phyloP scores from a whole-genome alignment of 1,140 invertebrate genomes.

The Hermetia illucens region DNA sequence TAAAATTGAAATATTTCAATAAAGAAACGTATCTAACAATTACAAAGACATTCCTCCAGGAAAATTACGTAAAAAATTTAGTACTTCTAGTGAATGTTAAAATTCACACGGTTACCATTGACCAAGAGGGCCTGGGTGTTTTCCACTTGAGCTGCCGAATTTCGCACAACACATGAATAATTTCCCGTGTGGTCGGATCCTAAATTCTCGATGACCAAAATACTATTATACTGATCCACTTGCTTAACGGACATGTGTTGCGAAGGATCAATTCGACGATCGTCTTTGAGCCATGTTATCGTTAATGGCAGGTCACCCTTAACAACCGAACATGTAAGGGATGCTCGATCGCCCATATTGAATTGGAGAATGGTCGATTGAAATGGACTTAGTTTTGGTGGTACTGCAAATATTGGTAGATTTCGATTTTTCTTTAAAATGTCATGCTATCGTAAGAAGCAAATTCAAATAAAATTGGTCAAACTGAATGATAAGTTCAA shows the following conservation, averaged over 20 bases:
- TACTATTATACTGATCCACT: conserved; percentile 63
- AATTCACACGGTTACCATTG: conserved; percentile 53
- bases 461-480: too few relatives aligned
- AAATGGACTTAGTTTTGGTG: conserved; percentile 66
- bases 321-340: conserved; percentile 59
- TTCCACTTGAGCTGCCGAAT: conserved; percentile 55
- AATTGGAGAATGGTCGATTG: conserved; percentile 53
- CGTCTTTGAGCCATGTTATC: conserved; percentile 65
- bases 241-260: conserved; percentile 49
- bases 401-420: conserved; percentile 55
- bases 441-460: too few relatives aligned
- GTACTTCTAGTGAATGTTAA: too few relatives aligned
- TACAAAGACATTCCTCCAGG: too few relatives aligned
- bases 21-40: too few relatives aligned
- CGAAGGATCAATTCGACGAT: conserved; percentile 43
- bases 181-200: conserved; percentile 63
- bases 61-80: too few relatives aligned
- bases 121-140: conserved; percentile 60
- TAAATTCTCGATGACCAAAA: conserved; percentile 62
- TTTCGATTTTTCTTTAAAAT: too few relatives aligned
- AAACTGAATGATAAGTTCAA: too few relatives aligned
- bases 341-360: conserved; percentile 61
- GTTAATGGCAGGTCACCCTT: conserved; percentile 63
- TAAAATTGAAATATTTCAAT: too few relatives aligned
- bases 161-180: conserved; percentile 58